Percentiles rank a stretch among this genome's conserved stretches.
These are phyloP conservation scores for Cladorhizidae sp. DNA, from an alignment of 37 sponge, comb jelly and placozoan genomes.

Conservation along the genomic window DNA sequence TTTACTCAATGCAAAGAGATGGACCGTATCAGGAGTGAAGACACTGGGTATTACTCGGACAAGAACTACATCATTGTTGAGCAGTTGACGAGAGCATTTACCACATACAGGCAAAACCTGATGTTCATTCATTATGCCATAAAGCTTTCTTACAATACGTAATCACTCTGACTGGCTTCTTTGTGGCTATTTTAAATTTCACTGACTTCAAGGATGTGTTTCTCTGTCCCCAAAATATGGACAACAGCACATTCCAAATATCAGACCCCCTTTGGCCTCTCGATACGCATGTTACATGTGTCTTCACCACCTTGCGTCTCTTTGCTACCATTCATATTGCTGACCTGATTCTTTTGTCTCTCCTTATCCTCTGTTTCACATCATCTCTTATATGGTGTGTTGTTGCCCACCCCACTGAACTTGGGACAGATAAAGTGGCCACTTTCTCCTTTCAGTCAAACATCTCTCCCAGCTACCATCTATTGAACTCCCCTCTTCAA, in stretches of 20 bases:
- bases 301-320: conserved; percentile 63
- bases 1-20: conserved; percentile 27
- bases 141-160: conserved; percentile 36
- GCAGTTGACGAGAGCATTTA: conserved; percentile 37
- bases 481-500: conserved; percentile 9
- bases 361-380: conserved; percentile 24
- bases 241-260: not conserved
- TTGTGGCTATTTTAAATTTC: conserved; percentile 16
- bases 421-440: conserved; percentile 44
- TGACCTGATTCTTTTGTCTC: conserved; percentile 47
- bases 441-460: conserved; percentile 42
- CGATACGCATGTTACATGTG: conserved; percentile 32
- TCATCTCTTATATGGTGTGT: conserved; percentile 65
- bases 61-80: conserved; percentile 36
- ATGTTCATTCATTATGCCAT: conserved; percentile 38
- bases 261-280: conserved; percentile 30
- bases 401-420: conserved; percentile 33
- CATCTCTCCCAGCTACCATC: conserved; percentile 34
- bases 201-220: conserved; percentile 48
- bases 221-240: conserved; percentile 43
- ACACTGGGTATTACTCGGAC: conserved; percentile 42
- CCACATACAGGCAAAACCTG: conserved; percentile 37
- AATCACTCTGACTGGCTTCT: conserved; percentile 17
- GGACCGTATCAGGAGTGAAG: conserved; percentile 51
- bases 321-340: conserved; percentile 37